Evolutionary conservation across 2,888 invertebrate genomes (phyloP), one percentile per base, ranked within the genome.

Genomic region (Dryococelus australis): DNA sequence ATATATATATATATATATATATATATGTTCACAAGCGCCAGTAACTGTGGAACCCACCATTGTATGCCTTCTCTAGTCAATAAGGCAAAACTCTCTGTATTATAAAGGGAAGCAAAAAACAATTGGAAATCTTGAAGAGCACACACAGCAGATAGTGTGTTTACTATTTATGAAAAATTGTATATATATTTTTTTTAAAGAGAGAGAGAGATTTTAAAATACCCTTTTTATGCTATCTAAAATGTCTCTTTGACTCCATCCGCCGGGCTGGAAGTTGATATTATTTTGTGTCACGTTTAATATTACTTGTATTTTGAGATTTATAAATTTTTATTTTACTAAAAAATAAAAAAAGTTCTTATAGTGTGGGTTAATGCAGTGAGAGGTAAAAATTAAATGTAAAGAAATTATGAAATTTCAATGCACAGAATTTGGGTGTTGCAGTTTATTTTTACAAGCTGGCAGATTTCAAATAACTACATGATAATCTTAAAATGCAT

Each of bases 161-260:
- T 88, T 88, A 89, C 89, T 89, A 89, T 89, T 89, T 89, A 89
- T 89, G 89, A 89, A 89, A 89, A 65, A 89, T 89, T 89, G 89
- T 89, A 89, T 88, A 89, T 89, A 89, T 88, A 88, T 88, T 89
- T 88, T 65, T 87, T 88, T 88, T 87, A 87, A 87, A 86, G 53
- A 87, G 84, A 86, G 86, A 88, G 87, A 85, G 80, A 86, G 84
- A 85, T 85, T 51, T 85, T 86, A 86, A 88, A 88, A 87, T 85
- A 79, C 86, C 47, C 88, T 87, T 85, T 88, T 87, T 88, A 88
- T 88, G 86, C 86, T 89, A 88, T 87, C 87, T 86, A 84, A 87
- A 88, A 86, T 87, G 87, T 87, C 65, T 65, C n/a, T 4, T 87
- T 86, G 88, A 88, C 87, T 88, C 87, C 86, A 86, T 87, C 84